phyloP scores from a whole-genome alignment of 35 echinoderm and acorn worm genomes.

The Apostichopus japonicus region DNA sequence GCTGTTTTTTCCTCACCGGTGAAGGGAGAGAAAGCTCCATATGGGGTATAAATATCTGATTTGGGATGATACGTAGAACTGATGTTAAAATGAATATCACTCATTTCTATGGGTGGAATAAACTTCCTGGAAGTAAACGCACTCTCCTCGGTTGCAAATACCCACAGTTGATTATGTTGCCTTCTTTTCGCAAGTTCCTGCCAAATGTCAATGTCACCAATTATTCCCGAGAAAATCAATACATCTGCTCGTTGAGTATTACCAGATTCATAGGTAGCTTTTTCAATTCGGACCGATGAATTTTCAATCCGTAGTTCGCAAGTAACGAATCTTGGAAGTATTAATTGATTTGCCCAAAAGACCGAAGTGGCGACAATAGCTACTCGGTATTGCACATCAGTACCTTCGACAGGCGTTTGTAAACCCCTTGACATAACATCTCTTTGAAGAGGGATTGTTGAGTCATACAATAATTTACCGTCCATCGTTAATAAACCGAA shows the following conservation, averaged over 20 bases:
- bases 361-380: no score
- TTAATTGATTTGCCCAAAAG: background rate
- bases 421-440: no score
- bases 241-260: background rate
- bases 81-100: slow-evolving; percentile 12
- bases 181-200: background rate
- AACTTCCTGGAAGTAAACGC: background rate
- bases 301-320: background rate
- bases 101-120: background rate
- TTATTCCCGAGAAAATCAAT: background rate
- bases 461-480: no score
- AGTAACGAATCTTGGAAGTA: background rate
- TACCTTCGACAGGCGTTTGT: no score
- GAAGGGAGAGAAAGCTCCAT: background rate
- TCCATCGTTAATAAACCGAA: no score
- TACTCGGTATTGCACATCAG: no score
- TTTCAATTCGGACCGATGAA: background rate
- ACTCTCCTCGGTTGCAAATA: slow-evolving; percentile 36
- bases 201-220: background rate
- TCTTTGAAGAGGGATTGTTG: no score
- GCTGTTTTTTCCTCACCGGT: background rate
- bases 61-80: slow-evolving; percentile 8
- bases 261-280: background rate
- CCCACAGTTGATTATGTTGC: background rate
- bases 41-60: slow-evolving; percentile 27